Evolutionary conservation across 1,140 invertebrate species (phyloP), one percentile per base, ranked within the genome.

Genomic region (Tachypleus tridentatus): DNA sequence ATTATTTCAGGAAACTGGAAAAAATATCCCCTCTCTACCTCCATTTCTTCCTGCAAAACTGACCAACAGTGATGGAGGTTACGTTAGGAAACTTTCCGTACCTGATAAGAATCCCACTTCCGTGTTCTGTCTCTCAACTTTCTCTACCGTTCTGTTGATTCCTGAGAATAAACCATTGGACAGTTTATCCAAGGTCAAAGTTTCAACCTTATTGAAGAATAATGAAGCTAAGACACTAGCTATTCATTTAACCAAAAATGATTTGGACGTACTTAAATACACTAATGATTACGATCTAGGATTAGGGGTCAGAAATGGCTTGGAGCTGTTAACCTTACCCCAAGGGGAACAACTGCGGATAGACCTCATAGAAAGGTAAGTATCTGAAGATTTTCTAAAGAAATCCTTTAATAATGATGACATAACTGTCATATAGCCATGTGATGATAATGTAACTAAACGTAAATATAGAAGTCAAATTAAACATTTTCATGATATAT

Each of bases 281-380:
- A 78, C 71, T 50, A 70, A 69, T 64, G 76, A 76, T 5, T 60
- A 71, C 51, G 77, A 83, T 72, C 70, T 0, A 88, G 92, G 70
- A 91, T 79, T 51, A 81, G 83, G 3, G 74, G 85, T 3, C 73
- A 71, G 8, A 90, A 87, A 86, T 50, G 91, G 90, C 0, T 78
- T 97, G 11, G 91, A 94, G 75, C 73, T 94, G 3, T 81, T 88
- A 57, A 86, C 87, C 3, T 76, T 96, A 52, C 89, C 91, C 0
- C 88, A 93, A 70, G 93, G 92, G 9, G 81, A 84, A 67, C 85
- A 89, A 67, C 82, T 93, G 52, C 80, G 92, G 57, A 75, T 86
- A 59, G 91, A 95, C 78, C 77, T 94, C 4, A 87, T 96, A 60
- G 93, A 96, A 79, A 87, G 92, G 87, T 96, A 62, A 92, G 11